Base-by-base conservation (phyloP, 1,140 invertebrate species). In the Caenorhabditis tropicalis region DNA sequence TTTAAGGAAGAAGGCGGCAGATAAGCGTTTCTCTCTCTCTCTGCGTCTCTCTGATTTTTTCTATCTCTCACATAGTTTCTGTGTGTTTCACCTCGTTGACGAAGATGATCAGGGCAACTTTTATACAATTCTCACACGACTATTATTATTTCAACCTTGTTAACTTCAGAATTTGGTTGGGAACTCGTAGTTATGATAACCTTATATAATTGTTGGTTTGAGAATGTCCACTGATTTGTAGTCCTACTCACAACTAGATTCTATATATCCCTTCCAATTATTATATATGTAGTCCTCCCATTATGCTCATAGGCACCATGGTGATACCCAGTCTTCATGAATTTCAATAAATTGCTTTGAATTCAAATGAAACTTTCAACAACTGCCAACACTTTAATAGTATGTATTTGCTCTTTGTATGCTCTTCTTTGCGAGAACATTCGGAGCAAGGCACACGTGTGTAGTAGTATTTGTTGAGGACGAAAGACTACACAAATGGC, bases 31-130 rank as follows among this genome's bases (percentile, higher is more conserved):
- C 65, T 46, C 36, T 74, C n/a, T n/a, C 9, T 27, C 7, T 43
- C 65, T 43, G 65, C n/a, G 65, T 43, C 65, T 74, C 65, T 24
- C 36, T 74, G 65, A 74, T 74, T 43, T 33, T 7, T 43, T 6
- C 10, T 3, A 16, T 43, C 65, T 74, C 36, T 74, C 19, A 0
- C n/a, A 16, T 24, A n/a, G 31, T 19, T 46, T 43, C 24, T 65
- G 58, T 51, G 29, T 36, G 65, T 74, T 74, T 43, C 65, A 9
- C 19, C 33, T 43, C 21, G 29, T 39, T 43, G 65, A 46, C 65
- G 36, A 43, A 74, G 65, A 46, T 74, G 65, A 74, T 74, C 65
- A 29, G 33, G 65, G n/a, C 65, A 74, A 74, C 65, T 31, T 46
- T 43, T 16, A 39, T 43, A 74, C n/a, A 43, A 43, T 74, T 74